phyloP scores from a whole-genome alignment of 1,140 invertebrate genomes.

The Leptinotarsa defecta region DNA sequence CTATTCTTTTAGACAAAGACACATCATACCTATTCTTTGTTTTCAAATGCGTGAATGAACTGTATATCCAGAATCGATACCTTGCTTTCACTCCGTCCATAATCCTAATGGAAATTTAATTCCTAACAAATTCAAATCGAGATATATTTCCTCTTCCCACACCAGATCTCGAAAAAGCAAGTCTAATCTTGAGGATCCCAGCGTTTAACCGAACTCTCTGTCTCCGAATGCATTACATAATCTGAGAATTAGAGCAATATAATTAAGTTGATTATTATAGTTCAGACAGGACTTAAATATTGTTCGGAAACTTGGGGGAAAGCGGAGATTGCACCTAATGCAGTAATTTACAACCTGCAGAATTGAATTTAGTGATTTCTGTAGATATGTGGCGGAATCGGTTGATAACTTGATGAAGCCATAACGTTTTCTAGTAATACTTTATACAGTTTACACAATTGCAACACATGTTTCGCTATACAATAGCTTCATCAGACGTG shows the following conservation, averaged over 20 bases:
- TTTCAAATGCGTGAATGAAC: background rate
- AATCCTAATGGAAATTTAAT: conserved; percentile 3
- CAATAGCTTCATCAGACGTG: too few relatives aligned
- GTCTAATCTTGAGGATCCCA: background rate
- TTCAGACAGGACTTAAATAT: conserved; percentile 2
- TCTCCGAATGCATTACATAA: conserved; percentile 5
- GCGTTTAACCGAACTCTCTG: conserved; percentile 5
- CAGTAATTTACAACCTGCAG: too few relatives aligned
- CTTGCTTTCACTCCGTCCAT: background rate
- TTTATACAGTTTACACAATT: too few relatives aligned
- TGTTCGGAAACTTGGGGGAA: background rate
- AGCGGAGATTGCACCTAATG: background rate
- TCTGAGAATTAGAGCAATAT: conserved; percentile 3
- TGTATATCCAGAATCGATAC: background rate
- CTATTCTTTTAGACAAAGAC: background rate
- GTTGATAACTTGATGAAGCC: too few relatives aligned
- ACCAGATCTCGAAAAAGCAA: background rate
- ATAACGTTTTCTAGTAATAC: too few relatives aligned
- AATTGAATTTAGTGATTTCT: too few relatives aligned
- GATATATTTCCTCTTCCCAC: background rate
- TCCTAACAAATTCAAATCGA: conserved; percentile 1
- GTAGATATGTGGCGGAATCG: too few relatives aligned
- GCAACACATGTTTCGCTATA: too few relatives aligned
- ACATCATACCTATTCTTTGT: background rate
- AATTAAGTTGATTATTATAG: conserved; percentile 5